These are phyloP conservation scores for Scolanthus callimorphus DNA, from an alignment of 92 coral and sea anemone species.

Conservation along the genomic window DNA sequence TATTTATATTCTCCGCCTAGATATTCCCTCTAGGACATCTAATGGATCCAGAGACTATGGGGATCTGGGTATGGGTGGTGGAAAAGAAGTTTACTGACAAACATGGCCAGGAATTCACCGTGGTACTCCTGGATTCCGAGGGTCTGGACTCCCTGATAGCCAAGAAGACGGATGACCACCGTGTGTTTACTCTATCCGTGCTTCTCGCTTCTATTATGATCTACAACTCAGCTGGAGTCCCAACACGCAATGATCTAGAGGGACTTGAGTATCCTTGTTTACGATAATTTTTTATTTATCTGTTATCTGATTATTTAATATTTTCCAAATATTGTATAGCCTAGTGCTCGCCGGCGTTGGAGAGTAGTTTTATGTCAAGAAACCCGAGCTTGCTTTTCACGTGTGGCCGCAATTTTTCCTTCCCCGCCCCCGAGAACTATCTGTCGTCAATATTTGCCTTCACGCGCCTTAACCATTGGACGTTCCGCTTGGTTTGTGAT, in stretches of 20 bases:
- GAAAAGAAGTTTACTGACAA: conserved; percentile 39
- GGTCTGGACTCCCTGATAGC: conserved; percentile 54
- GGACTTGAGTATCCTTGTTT: conserved; percentile 62
- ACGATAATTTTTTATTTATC: no score
- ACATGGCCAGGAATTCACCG: conserved; percentile 57
- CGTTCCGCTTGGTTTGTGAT: no score
- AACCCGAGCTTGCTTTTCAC: no score
- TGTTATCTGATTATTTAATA: no score
- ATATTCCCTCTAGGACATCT: conserved; percentile 69
- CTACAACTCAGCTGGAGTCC: conserved; percentile 71
- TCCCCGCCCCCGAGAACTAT: no score
- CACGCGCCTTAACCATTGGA: no score
- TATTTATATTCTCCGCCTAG: not conserved
- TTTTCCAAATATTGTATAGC: no score
- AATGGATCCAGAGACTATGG: conserved; percentile 82
- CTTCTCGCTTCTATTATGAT: conserved; percentile 69
- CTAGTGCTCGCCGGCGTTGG: no score
- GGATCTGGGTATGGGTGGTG: conserved; percentile 86
- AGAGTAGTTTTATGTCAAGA: no score
- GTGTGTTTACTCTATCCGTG: conserved; percentile 63
- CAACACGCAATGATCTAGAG: conserved; percentile 43
- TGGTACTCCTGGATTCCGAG: conserved; percentile 80
- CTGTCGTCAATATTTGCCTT: no score
- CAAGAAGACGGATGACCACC: conserved; percentile 48
- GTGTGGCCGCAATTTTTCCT: no score